Evolutionary conservation across 2,797 vertebrate genomes (phyloP), one percentile per base, ranked within the genome.

Genomic region (Pterois miles): DNA sequence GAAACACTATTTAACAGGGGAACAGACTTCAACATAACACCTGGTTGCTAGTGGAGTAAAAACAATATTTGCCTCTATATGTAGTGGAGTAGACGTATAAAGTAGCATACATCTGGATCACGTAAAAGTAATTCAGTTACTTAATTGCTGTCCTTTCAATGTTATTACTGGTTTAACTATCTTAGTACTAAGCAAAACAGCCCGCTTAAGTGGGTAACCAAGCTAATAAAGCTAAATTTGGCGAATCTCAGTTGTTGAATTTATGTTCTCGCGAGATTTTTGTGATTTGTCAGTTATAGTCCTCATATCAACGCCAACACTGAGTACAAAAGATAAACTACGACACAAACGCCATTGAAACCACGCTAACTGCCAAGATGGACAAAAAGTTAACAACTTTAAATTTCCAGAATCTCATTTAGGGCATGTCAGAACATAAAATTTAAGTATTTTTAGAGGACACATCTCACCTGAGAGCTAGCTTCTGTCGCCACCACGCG

Each of bases 401-500:
- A 56, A 1, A 2, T n/a, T 7, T 14, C 4, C 6, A 4, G 2
- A 8, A 3, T 2, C 29, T 2, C 29, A 22, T 1, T 13, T 6
- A n/a, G 8, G 3, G 1, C 20, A 14, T 23, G 18, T 58, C 6
- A 22, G 59, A 33, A 59, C 2, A 27, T 9, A 1, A 29, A 69
- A 14, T 4, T 0, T 22, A 3, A 20, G 8, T 2, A n/a, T 29
- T 56, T 72, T 25, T 0, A 14, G 13, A 0, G 4, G 34, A 11
- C 29, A 7, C 7, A 16, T 14, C 57, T 58, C 6, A 78, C 86
- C 76, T 77, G 38, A 14, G 27, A 22, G 2, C 11, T 53, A 27
- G 72, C 65, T 79, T 82, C 68, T 91, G 88, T 85, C 88, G 88
- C 91, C 92, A 86, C 77, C 91, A 76, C 65, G 91, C 74, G 91